Base-by-base conservation (phyloP, 2,888 invertebrate genomes). In the Apamea sordens region DNA sequence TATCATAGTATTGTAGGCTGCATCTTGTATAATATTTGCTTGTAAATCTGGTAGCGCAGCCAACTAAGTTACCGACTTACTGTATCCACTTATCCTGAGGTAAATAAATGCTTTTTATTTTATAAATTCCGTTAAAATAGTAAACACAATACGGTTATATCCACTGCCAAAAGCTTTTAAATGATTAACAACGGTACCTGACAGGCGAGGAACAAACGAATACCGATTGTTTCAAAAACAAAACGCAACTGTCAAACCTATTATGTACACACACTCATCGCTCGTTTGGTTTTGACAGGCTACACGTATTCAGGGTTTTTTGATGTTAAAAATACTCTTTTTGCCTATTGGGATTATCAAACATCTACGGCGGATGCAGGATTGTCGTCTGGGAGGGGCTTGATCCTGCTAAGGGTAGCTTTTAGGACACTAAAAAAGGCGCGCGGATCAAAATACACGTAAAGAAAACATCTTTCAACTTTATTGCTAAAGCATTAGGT, bases 231-330 rank as follows among this genome's bases (percentile, higher is more conserved):
- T 10, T 59, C 64, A 61, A 61, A 82, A 82, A 80, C 56, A 44
- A 79, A 82, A 69, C 53, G 73, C 18, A 70, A 59, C 71, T 78
- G 71, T 84, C 41, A 64, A 50, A 69, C 59, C 15, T 6, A 36
- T 53, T 64, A 50, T 15, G 6, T 73, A 21, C 36, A 64, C 56
- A 41, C 2, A 21, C 24, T 69, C 63, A 69, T 64, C 68, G 50
- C 44, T 85, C 28, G 32, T 53, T 6, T 85, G 70, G 85, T 80
- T 80, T 70, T 73, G 73, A 61, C 80, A 65, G 47, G 59, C 5
- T 18, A 21, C 21, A 41, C 7, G 5, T 18, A 56, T 64, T 32
- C 28, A 47, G 18, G 1, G 13, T 56, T 24, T 61, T 56, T 4
- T 8, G 18, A n/a, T 11, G 2, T 53, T 28, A 15, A 73, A 72